Percentiles rank a stretch among this genome's conserved stretches.
phyloP scores from a whole-genome alignment of 2,888 invertebrate genomes.

The Glyphotaelius pellucidus region DNA sequence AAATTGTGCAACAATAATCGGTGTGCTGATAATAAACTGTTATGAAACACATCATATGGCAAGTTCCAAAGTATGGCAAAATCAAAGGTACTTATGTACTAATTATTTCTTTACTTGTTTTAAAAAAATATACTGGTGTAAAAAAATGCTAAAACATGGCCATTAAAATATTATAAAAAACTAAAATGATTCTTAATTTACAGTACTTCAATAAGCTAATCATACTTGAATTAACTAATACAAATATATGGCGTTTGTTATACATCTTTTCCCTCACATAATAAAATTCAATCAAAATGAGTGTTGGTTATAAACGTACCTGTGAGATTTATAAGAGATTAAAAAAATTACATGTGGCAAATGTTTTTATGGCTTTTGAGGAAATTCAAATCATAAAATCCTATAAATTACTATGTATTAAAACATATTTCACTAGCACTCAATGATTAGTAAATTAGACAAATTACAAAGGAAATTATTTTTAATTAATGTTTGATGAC shows the following conservation, averaged over 20 bases:
- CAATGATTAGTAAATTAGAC: background rate
- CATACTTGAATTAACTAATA: background rate
- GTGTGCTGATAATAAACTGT: background rate
- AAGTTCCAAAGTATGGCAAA: background rate
- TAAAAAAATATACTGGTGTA: background rate
- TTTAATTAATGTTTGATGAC: background rate
- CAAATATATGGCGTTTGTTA: background rate
- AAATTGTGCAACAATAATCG: background rate
- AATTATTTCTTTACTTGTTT: no score
- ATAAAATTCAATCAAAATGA: background rate
- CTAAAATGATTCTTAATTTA: background rate
- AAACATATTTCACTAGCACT: background rate
- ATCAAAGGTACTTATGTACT: background rate
- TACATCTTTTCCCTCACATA: background rate
- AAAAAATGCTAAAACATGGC: background rate
- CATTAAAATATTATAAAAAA: background rate
- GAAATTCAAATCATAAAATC: background rate
- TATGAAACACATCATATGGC: background rate
- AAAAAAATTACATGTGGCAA: background rate
- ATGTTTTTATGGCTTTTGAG: no score
- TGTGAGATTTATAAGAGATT: background rate
- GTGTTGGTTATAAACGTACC: no score
- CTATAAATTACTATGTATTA: background rate
- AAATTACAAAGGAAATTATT: background rate
- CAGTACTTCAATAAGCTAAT: background rate